These are phyloP conservation scores for Conus canariensis DNA, from an alignment of 2,888 invertebrate species.

Conservation along the genomic window DNA sequence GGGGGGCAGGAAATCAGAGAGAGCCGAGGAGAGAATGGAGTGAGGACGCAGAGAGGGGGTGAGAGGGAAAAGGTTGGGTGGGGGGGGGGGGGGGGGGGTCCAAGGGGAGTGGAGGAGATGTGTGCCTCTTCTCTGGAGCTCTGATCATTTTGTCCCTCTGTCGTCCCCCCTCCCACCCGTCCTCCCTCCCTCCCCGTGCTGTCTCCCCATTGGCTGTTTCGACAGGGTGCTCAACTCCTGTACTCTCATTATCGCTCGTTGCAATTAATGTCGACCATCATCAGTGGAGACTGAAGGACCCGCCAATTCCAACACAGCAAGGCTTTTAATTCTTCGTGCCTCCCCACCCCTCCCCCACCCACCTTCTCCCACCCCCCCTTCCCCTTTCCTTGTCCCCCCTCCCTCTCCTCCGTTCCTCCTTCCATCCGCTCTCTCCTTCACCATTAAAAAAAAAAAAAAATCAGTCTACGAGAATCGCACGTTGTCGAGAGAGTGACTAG, in stretches of 20 bases:
- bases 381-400: background rate
- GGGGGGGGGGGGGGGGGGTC: no score
- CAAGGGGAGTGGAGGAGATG: background rate
- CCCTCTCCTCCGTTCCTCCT: no score
- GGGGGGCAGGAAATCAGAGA: background rate
- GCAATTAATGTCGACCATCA: constrained; percentile 37
- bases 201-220: constrained; percentile 9
- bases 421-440: no score
- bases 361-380: background rate
- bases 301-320: constrained; percentile 33
- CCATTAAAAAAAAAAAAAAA: no score
- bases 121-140: background rate
- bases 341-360: background rate
- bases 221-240: background rate
- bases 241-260: constrained; percentile 15
- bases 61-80: no score
- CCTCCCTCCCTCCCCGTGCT: background rate
- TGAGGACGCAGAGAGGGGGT: no score
- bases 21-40: background rate
- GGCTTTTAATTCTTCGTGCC: constrained; percentile 31
- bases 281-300: constrained; percentile 37
- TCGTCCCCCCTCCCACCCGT: background rate
- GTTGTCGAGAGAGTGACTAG: no score
- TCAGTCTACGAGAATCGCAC: background rate
- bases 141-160: background rate